A percentile compares a stretch with the other conserved stretches of the same genome.
phyloP scores from a whole-genome alignment of 2,888 invertebrate species.

The Autographa pulchrina region DNA sequence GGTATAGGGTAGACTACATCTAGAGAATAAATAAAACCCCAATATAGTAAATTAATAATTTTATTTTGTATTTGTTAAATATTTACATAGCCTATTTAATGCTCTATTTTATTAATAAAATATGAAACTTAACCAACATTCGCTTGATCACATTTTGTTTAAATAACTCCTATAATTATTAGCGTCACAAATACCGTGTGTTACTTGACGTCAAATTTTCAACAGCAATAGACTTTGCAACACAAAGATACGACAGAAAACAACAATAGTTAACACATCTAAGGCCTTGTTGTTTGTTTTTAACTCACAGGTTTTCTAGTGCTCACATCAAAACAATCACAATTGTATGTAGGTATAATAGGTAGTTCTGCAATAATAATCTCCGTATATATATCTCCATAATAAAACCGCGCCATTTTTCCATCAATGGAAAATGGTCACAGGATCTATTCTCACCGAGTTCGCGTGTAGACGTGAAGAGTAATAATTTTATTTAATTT shows the following conservation, averaged over 20 bases:
- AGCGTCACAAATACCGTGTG: slow-evolving; percentile 56
- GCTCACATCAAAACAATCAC: slow-evolving; percentile 47
- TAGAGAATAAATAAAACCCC: slow-evolving; percentile 58
- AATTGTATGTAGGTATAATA: slow-evolving; percentile 8
- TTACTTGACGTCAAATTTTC: slow-evolving; percentile 53
- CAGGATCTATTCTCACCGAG: slow-evolving; percentile 18
- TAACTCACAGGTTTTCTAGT: slow-evolving; percentile 53
- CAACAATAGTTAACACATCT: slow-evolving; percentile 81
- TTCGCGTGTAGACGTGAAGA: slow-evolving; percentile 27
- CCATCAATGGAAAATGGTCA: slow-evolving; percentile 10
- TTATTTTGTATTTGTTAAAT: slow-evolving; percentile 86
- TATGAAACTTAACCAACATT: slow-evolving; percentile 87
- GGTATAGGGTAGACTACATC: background rate
- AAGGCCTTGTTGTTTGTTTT: slow-evolving; percentile 80
- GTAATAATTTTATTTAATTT: slow-evolving; percentile 23
- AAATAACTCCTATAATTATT: slow-evolving; percentile 72
- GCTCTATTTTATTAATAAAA: slow-evolving; percentile 82
- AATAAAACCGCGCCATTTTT: slow-evolving; percentile 11
- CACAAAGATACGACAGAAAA: slow-evolving; percentile 69
- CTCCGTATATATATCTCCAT: no score
- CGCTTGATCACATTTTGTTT: slow-evolving; percentile 84
- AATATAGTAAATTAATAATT: slow-evolving; percentile 88
- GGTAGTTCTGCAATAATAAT: no score
- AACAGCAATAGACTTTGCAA: slow-evolving; percentile 80
- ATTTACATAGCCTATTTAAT: slow-evolving; percentile 87